Percentiles rank a stretch among this genome's conserved stretches.
Evolutionary conservation across 1,140 invertebrate species (phyloP).

Genomic region (Cydia splendana): DNA sequence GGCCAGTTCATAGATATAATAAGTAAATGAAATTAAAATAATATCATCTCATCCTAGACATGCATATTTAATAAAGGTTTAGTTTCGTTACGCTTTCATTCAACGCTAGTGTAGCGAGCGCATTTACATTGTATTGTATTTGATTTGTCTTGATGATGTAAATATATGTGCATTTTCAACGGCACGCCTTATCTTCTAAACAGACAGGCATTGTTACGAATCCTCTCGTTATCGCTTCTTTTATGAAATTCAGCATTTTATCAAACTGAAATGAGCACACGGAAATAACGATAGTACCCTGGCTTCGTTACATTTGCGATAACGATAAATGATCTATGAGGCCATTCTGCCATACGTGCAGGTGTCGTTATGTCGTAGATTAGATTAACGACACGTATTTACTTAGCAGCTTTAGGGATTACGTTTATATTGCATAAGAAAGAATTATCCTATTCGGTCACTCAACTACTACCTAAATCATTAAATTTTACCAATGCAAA

Average conservation of each 20-base stretch:
- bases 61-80: too few relatives aligned
- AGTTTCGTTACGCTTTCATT: too few relatives aligned
- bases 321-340: slow-evolving; percentile 49
- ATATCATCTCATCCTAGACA: too few relatives aligned
- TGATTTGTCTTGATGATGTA: not conserved
- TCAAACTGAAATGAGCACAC: slow-evolving; percentile 19
- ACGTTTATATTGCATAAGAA: not conserved
- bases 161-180: not conserved
- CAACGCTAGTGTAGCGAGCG: too few relatives aligned
- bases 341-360: slow-evolving; percentile 8
- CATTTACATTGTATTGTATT: too few relatives aligned
- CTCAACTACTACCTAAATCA: not conserved
- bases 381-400: slow-evolving; percentile 51
- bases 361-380: slow-evolving; percentile 34
- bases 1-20: too few relatives aligned
- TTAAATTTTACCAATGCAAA: too few relatives aligned
- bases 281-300: slow-evolving; percentile 17
- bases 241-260: slow-evolving; percentile 16
- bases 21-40: too few relatives aligned
- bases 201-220: not conserved
- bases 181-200: not conserved
- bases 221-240: not conserved
- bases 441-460: not conserved
- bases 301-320: slow-evolving; percentile 35
- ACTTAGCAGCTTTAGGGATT: not conserved